A percentile compares a stretch with the other conserved stretches of the same genome.
Conservation (phyloP, 2,888 invertebrate species). For the Eristalinus aeneus region DNA sequence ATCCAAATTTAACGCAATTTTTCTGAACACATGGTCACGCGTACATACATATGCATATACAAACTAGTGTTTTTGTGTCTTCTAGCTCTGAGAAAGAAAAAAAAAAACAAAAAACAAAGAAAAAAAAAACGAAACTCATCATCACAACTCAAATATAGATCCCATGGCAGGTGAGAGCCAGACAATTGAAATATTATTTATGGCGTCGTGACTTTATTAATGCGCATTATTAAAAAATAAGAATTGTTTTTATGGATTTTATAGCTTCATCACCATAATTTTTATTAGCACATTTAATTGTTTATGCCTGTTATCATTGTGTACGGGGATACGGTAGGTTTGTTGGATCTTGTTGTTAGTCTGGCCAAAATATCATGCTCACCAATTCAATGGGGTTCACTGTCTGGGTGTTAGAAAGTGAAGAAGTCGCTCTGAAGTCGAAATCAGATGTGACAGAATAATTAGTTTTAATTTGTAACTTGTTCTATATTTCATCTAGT, state of each 20-base stretch:
- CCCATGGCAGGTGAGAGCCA: neutral
- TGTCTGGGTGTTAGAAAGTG: neutral
- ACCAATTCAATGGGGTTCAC: conserved; percentile 21
- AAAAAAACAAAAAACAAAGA: neutral
- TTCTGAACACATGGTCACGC: neutral
- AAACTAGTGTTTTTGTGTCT: too few relatives aligned
- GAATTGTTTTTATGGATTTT: conserved; percentile 80
- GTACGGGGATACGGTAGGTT: conserved; percentile 19
- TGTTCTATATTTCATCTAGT: neutral
- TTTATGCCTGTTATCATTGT: conserved; percentile 68
- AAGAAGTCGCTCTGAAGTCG: neutral
- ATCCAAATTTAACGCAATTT: neutral
- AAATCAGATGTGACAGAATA: neutral
- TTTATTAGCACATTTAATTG: conserved; percentile 76
- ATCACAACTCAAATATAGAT: neutral
- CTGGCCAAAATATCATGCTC: neutral
- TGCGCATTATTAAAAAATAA: conserved; percentile 76
- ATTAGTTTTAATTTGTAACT: conserved; percentile 15
- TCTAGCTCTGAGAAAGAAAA: neutral
- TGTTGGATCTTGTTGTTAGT: neutral
- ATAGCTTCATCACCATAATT: conserved; percentile 77
- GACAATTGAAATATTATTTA: conserved; percentile 66
- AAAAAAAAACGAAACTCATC: neutral
- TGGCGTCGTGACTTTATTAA: conserved; percentile 71
- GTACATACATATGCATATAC: neutral